These are phyloP conservation scores for Xestia xanthographa DNA, from an alignment of 2,888 invertebrate species.

Conservation along the genomic window DNA sequence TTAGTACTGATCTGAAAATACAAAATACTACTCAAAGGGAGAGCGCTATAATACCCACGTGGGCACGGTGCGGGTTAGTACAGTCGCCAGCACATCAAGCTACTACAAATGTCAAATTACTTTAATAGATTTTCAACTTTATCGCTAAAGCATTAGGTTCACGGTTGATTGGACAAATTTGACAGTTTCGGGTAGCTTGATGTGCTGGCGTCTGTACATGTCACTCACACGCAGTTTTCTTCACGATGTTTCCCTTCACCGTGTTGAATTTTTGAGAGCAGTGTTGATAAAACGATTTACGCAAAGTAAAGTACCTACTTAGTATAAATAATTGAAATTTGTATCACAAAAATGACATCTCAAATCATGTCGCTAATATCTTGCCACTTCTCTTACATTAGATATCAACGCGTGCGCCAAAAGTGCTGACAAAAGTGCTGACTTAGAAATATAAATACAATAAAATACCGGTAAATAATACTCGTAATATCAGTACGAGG, in stretches of 20 bases:
- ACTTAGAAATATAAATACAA: background rate
- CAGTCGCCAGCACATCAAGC: background rate
- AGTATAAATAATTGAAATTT: background rate
- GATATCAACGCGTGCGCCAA: constrained; percentile 62
- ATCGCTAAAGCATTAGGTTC: no score
- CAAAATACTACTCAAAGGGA: background rate
- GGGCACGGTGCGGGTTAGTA: background rate
- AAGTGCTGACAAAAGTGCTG: constrained; percentile 15
- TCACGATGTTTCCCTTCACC: background rate
- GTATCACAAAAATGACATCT: background rate
- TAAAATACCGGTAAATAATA: constrained; percentile 23
- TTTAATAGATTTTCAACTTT: no score
- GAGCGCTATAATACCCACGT: background rate
- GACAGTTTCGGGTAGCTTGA: no score
- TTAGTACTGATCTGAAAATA: background rate
- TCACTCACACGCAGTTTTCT: background rate
- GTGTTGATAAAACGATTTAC: background rate
- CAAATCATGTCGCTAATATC: background rate
- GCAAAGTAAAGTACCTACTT: background rate
- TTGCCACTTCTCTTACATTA: constrained; percentile 25
- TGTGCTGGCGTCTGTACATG: no score
- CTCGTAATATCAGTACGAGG: constrained; percentile 3
- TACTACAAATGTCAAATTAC: no score
- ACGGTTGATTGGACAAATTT: no score
- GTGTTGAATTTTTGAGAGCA: background rate